Percentiles rank a stretch among this genome's conserved stretches.
These are phyloP conservation scores for Drosophila neocordata DNA, from an alignment of 1,140 invertebrate species.

Conservation along the genomic window DNA sequence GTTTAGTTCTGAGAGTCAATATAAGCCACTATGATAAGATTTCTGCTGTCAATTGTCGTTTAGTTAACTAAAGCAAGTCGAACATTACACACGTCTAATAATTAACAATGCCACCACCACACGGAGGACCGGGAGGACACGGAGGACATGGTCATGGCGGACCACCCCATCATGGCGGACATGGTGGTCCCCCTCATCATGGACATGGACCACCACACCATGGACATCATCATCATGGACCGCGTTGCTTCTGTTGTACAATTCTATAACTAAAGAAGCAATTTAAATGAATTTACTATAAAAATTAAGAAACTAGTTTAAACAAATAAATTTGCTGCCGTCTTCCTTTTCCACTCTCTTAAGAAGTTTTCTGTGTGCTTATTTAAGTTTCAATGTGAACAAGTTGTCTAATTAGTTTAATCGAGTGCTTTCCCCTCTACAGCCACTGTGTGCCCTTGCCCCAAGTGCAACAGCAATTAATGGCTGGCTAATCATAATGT, in stretches of 20 bases:
- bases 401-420: slow-evolving; percentile 69
- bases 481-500: slow-evolving; percentile 69
- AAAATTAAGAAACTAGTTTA: slow-evolving; percentile 39
- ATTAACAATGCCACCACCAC: slow-evolving; percentile 55
- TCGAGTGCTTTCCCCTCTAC: slow-evolving; percentile 35
- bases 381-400: slow-evolving; percentile 30
- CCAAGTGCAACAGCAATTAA: slow-evolving; percentile 56
- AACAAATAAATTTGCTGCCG: slow-evolving; percentile 34
- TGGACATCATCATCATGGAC: slow-evolving; percentile 52
- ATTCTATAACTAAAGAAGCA: slow-evolving; percentile 40
- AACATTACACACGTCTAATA: slow-evolving; percentile 17
- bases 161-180: slow-evolving; percentile 46
- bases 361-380: background rate
- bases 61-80: slow-evolving; percentile 29
- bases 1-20: slow-evolving; percentile 1
- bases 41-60: slow-evolving; percentile 10
- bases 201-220: slow-evolving; percentile 37
- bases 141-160: slow-evolving; percentile 31
- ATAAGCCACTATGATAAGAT: slow-evolving; percentile 30
- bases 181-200: slow-evolving; percentile 36
- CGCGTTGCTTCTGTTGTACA: slow-evolving; percentile 56
- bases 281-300: slow-evolving; percentile 34
- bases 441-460: background rate
- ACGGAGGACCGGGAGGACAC: slow-evolving; percentile 36
- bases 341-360: background rate